phyloP scores from a whole-genome alignment of 2,113 vertebrate genomes.

The Calcarius ornatus region DNA sequence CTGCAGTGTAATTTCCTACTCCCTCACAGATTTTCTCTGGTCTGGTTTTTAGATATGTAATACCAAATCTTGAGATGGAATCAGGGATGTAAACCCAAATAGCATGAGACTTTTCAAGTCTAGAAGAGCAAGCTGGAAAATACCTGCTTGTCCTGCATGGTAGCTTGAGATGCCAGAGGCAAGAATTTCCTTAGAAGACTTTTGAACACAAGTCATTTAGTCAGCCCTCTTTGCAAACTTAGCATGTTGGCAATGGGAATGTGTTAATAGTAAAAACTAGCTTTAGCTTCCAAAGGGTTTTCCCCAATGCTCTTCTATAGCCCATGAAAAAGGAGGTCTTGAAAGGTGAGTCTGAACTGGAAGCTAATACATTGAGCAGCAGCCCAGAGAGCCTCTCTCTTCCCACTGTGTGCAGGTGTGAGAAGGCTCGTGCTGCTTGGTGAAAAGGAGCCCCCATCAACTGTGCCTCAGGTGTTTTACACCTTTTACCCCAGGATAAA shows the following conservation, averaged over 20 bases:
- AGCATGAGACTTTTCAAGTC: background rate
- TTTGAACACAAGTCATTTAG: background rate
- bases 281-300: background rate
- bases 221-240: background rate
- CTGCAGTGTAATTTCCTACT: background rate
- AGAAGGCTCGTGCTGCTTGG: background rate
- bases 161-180: background rate
- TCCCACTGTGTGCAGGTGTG: fast-evolving
- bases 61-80: background rate
- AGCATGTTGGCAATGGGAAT: background rate
- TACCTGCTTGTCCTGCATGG: background rate
- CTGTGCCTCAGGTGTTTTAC: background rate
- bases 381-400: fast-evolving
- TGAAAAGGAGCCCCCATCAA: background rate
- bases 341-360: background rate
- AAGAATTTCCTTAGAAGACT: background rate
- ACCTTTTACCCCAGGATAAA: background rate
- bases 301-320: background rate
- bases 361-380: background rate
- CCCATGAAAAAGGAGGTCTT: background rate
- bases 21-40: background rate
- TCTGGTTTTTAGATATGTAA: background rate
- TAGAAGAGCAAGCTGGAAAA: background rate
- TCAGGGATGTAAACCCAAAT: background rate
- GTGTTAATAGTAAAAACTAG: background rate